Evolutionary conservation across 1,140 invertebrate genomes (phyloP), one percentile per base, ranked within the genome.

Genomic region (Myzus persicae): DNA sequence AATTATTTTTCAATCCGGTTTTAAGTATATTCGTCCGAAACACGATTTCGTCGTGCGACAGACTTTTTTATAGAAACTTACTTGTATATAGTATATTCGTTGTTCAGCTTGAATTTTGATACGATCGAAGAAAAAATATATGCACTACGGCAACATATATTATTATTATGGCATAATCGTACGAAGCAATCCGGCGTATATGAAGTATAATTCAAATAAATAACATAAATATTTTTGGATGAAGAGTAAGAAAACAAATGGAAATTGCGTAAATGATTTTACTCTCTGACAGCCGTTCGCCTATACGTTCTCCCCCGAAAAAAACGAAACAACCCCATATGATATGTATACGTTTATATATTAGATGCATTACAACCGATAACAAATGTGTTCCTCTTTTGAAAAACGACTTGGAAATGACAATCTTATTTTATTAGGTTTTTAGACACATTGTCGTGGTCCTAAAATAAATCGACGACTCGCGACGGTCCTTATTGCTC

Each of bases 391-490:
- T 87, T 85, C n/a, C 11, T 31, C 4, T 87, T 87, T 87, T 87
- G 40, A 87, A 44, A 87, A 87, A 87, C 6, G 40, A 7, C 84
- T 44, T 87, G 42, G 84, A 87, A 87, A 87, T 87, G 42, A 87
- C 42, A 87, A 87, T 87, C 84, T 87, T 87, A 87, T 87, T 44
- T 87, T 87, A 87, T 87, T 87, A 87, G 11, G 84, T 44, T 87
- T 82, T 44, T n/a, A 87, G 84, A 87, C 42, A 20, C 31, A 87
- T 87, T 44, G 42, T 87, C 26, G 84, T 87, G n/a, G 84, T 87
- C 42, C 42, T 11, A 87, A 87, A 87, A 87, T 87, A 87, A 46
- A 87, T 87, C 31, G 31, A 87, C 44, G 84, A 87, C 42, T 26
- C 42, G 14, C 7, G n/a, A 76, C 0, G 59, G 31, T 87, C 31